These are phyloP conservation scores for Oryzias dopingdopingensis DNA, from an alignment of 2,797 vertebrate species.

Conservation along the genomic window DNA sequence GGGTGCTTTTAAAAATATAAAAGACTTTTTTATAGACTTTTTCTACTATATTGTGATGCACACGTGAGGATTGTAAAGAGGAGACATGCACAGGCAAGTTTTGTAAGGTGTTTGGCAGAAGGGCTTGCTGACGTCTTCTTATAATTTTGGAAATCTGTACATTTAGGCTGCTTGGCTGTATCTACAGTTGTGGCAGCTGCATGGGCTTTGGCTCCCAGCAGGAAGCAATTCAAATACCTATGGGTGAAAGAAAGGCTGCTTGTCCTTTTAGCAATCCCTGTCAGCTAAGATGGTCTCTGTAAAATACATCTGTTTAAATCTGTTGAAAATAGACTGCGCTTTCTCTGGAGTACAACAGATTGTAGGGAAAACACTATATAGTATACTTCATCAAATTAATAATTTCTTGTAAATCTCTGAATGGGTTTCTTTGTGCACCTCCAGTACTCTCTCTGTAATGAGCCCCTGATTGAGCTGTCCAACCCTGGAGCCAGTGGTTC, in stretches of 20 bases:
- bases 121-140: too few species aligned
- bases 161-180: neutral
- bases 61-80: neutral
- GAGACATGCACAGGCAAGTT: neutral
- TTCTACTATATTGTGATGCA: neutral
- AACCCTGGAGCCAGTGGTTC: slow-evolving; percentile 97
- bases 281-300: too few species aligned
- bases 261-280: too few species aligned
- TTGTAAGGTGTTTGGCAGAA: too few species aligned
- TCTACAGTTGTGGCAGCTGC: neutral
- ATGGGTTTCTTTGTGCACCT: slow-evolving; percentile 13
- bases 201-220: neutral
- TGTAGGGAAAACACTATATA: neutral
- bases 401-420: neutral
- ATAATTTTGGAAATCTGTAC: too few species aligned
- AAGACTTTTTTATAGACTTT: too few species aligned
- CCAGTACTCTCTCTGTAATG: slow-evolving; percentile 95
- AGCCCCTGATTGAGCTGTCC: slow-evolving; percentile 94
- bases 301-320: too few species aligned
- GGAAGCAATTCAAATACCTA: slow-evolving; percentile 4
- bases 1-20: too few species aligned
- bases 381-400: neutral
- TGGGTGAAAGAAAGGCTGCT: too few species aligned
- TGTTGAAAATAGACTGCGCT: too few species aligned
- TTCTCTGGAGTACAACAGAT: too few species aligned